Evolutionary conservation across 1,140 invertebrate genomes (phyloP).

Genomic region (Hycleus cichorii): DNA sequence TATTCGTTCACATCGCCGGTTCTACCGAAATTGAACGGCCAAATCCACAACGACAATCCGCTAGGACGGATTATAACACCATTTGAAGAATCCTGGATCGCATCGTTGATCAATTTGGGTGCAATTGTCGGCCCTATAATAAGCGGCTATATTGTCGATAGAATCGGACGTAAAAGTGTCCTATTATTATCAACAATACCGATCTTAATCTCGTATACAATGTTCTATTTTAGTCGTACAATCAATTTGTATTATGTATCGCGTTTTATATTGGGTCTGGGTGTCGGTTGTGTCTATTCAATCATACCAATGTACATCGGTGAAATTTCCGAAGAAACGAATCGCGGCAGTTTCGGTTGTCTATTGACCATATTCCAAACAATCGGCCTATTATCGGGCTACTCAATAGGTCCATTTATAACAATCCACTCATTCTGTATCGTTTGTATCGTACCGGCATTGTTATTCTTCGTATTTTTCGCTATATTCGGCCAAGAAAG

Average conservation of each 20-base stretch:
- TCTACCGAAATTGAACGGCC: slow-evolving; percentile 46
- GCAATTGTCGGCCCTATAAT: slow-evolving; percentile 52
- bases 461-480: slow-evolving; percentile 46
- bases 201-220: slow-evolving; percentile 38
- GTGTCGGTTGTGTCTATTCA: slow-evolving; percentile 42
- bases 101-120: slow-evolving; percentile 68
- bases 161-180: slow-evolving; percentile 43
- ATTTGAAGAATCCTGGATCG: slow-evolving; percentile 68
- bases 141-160: slow-evolving; percentile 57
- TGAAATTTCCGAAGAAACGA: slow-evolving; percentile 41
- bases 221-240: slow-evolving; percentile 38
- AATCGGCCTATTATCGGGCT: slow-evolving; percentile 38
- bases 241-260: slow-evolving; percentile 37
- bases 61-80: slow-evolving; percentile 36
- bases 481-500: slow-evolving; percentile 57
- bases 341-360: slow-evolving; percentile 23
- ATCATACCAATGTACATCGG: slow-evolving; percentile 46
- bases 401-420: slow-evolving; percentile 51
- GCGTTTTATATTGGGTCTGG: slow-evolving; percentile 41
- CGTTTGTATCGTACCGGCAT: slow-evolving; percentile 40
- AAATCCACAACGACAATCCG: slow-evolving; percentile 19
- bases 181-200: slow-evolving; percentile 38
- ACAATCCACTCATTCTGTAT: slow-evolving; percentile 48
- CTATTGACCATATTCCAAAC: slow-evolving; percentile 18
- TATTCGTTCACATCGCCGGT: slow-evolving; percentile 70